phyloP scores from a whole-genome alignment of 2,113 vertebrate genomes.

The Heterotis niloticus region DNA sequence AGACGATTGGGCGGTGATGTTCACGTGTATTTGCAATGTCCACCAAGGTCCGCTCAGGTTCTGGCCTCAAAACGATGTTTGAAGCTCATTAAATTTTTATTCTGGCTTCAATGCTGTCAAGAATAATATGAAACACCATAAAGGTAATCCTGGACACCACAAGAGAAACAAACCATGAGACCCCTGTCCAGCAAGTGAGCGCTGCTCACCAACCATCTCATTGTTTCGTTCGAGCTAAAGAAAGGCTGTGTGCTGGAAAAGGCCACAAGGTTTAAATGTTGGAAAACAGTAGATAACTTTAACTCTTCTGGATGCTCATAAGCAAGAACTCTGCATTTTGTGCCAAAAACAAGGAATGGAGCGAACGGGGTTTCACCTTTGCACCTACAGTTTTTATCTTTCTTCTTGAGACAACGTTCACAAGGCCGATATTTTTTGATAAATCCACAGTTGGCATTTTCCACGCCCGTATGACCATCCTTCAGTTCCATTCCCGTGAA shows the following conservation, averaged over 20 bases:
- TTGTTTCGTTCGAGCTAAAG: not conserved
- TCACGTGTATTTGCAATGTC: not conserved
- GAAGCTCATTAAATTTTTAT: constrained; percentile 19
- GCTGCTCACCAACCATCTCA: not conserved
- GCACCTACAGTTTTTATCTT: not conserved
- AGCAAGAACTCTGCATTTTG: not conserved
- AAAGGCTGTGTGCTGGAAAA: too few species aligned
- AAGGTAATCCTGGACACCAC: not conserved
- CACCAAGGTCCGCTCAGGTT: not conserved
- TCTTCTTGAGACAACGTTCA: not conserved
- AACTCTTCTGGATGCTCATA: not conserved
- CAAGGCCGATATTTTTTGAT: too few species aligned
- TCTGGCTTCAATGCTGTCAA: constrained; percentile 5
- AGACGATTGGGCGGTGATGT: not conserved
- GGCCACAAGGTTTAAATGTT: too few species aligned
- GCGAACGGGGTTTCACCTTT: not conserved
- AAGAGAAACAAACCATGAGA: not conserved
- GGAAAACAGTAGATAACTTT: too few species aligned
- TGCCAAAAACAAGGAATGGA: not conserved
- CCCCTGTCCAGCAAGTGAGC: not conserved
- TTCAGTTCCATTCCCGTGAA: too few species aligned
- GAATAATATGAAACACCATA: constrained; percentile 1
- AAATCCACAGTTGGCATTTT: too few species aligned
- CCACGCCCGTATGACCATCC: too few species aligned
- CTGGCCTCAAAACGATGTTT: not conserved